These are phyloP conservation scores for Dasysyrphus tricinctus DNA, from an alignment of 2,888 invertebrate genomes.

Conservation along the genomic window DNA sequence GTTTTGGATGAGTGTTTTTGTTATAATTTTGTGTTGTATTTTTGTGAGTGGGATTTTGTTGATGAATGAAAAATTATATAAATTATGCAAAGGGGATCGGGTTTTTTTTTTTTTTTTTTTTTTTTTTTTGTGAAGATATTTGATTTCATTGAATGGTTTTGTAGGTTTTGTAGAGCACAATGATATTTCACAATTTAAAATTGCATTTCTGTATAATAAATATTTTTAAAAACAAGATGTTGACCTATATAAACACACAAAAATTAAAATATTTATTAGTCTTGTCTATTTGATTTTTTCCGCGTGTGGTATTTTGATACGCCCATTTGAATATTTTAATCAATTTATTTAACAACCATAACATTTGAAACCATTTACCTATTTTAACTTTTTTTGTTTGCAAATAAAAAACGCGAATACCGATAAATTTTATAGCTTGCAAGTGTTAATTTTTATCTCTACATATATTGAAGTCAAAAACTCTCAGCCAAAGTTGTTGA, in stretches of 20 bases:
- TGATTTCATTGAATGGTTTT: conserved; percentile 35
- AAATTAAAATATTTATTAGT: conserved; percentile 26
- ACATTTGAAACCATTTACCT: conserved; percentile 9
- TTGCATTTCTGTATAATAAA: conserved; percentile 5
- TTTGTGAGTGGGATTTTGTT: conserved; percentile 32
- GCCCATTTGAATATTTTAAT: conserved; percentile 14
- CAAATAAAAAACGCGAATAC: background rate
- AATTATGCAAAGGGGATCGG: conserved; percentile 15
- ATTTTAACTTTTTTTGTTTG: background rate
- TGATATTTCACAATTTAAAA: conserved; percentile 24
- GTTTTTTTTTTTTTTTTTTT: no score
- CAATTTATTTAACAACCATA: conserved; percentile 15
- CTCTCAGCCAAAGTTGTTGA: background rate
- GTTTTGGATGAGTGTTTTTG: conserved; percentile 4
- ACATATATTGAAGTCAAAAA: conserved; percentile 3
- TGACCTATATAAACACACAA: background rate
- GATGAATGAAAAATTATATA: conserved; percentile 34
- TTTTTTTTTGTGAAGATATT: conserved; percentile 24
- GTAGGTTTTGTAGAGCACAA: conserved; percentile 11
- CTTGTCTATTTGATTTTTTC: background rate
- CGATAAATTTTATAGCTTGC: background rate
- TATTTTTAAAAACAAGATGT: conserved; percentile 11
- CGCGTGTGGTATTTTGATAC: background rate
- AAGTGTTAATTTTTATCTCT: background rate
- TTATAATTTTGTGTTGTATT: background rate